Evolutionary conservation across 2,888 invertebrate genomes (phyloP).

Genomic region (Hipparchia semele): DNA sequence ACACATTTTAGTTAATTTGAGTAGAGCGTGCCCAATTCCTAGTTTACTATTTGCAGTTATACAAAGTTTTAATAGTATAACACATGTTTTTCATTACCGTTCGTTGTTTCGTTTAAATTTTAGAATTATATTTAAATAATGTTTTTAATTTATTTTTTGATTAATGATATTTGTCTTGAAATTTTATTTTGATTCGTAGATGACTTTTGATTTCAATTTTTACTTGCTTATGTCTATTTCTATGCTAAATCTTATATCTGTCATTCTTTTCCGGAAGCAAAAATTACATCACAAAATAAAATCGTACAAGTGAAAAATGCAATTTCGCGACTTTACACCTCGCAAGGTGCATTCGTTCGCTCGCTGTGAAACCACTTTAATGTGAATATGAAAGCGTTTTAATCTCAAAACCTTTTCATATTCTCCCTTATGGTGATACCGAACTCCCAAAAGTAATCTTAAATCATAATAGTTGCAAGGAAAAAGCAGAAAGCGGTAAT

Average conservation of each 20-base stretch:
- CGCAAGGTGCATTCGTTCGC: background rate
- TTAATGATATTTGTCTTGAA: too few species aligned
- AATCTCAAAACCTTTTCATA: constrained; percentile 1
- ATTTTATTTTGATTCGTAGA: too few species aligned
- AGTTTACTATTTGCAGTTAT: constrained; percentile 2
- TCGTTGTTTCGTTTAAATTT: background rate
- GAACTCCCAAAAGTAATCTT: constrained; percentile 32
- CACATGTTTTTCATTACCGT: background rate
- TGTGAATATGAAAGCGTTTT: constrained; percentile 12
- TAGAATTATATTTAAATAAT: background rate
- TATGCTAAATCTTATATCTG: background rate
- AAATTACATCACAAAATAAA: background rate
- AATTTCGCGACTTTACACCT: background rate
- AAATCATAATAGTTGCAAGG: constrained; percentile 29
- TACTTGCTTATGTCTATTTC: background rate
- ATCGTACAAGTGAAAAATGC: background rate
- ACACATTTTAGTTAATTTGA: background rate
- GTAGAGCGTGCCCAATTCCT: background rate
- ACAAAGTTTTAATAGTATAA: constrained; percentile 9
- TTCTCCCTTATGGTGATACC: constrained; percentile 5
- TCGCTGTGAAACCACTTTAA: constrained; percentile 9
- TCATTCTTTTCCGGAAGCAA: background rate
- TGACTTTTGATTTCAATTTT: too few species aligned
- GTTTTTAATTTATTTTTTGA: background rate
- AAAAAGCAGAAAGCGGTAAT: constrained; percentile 3